phyloP scores from a whole-genome alignment of 1,140 invertebrate species.

The Diorhabda carinulata region DNA sequence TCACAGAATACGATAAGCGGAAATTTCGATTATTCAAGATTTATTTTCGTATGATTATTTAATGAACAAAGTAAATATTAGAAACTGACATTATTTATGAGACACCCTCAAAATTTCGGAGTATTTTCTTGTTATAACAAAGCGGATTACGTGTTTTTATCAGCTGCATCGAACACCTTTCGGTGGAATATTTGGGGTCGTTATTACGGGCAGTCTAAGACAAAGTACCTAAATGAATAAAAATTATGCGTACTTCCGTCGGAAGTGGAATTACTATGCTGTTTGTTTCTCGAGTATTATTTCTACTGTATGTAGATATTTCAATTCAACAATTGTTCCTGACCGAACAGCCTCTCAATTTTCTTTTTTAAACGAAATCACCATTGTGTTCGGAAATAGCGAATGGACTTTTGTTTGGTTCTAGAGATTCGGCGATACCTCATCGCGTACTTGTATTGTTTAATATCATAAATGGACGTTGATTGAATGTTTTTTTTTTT shows the following conservation, averaged over 20 bases:
- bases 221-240: conserved; percentile 1
- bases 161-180: neutral
- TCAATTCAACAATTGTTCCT: conserved; percentile 14
- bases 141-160: no score
- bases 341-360: conserved; percentile 4
- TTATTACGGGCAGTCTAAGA: neutral
- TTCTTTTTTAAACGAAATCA: neutral
- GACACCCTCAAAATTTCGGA: no score
- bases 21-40: no score
- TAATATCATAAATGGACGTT: no score
- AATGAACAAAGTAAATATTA: no score
- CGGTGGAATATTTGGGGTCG: neutral
- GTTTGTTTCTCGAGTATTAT: neutral
- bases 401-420: conserved; percentile 6
- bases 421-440: no score
- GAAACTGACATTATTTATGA: no score
- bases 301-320: neutral
- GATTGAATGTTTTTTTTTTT: no score
- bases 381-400: conserved; percentile 6
- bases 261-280: conserved; percentile 14
- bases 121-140: no score
- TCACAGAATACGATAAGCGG: no score
- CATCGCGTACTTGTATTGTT: no score
- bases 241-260: conserved; percentile 12
- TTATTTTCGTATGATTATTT: no score